These are phyloP conservation scores for Babylonia areolata DNA, from an alignment of 1,140 invertebrate species.

Conservation along the genomic window DNA sequence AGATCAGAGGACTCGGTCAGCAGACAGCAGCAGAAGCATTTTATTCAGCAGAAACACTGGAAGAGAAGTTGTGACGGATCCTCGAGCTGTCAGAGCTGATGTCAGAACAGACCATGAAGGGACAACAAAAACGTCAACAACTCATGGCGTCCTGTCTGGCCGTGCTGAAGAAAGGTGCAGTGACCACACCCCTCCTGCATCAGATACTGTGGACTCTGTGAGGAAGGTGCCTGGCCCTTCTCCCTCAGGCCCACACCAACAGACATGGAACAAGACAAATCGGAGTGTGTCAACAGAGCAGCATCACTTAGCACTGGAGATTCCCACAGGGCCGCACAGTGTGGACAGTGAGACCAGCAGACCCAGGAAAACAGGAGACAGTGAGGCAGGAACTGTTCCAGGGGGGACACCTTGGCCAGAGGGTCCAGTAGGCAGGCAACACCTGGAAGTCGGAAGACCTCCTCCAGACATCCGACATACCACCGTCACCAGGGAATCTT, in stretches of 20 bases:
- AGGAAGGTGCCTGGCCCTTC: background rate
- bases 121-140: background rate
- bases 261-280: background rate
- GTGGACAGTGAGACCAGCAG: background rate
- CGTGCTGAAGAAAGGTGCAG: background rate
- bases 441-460: background rate
- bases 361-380: background rate
- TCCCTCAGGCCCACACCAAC: background rate
- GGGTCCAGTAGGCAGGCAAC: background rate
- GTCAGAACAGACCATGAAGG: background rate
- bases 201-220: background rate
- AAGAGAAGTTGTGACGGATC: background rate
- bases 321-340: background rate
- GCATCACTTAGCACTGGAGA: background rate
- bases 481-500: background rate
- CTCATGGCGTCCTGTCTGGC: no score
- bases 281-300: background rate
- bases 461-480: conserved; percentile 6
- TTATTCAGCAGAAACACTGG: background rate
- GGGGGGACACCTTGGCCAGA: background rate
- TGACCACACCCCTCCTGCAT: background rate
- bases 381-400: conserved; percentile 1
- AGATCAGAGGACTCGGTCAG: background rate
- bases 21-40: background rate
- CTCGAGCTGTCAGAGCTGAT: background rate